Base-by-base conservation (phyloP, 2,888 invertebrate species). In the Nysson spinosus region DNA sequence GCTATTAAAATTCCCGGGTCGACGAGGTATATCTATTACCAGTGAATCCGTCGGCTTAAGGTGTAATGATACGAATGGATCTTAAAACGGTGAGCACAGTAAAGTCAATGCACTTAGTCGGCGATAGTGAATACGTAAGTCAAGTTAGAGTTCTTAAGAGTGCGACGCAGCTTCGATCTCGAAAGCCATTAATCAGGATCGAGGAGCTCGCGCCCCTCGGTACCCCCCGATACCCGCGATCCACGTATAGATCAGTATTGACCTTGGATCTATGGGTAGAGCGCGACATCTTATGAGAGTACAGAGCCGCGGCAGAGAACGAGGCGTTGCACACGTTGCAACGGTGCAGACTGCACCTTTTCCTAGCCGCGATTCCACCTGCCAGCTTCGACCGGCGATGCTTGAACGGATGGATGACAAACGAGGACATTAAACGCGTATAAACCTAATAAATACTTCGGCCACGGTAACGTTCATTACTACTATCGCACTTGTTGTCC, bases 141-240 rank as follows among this genome's bases (percentile, higher is more conserved):
- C 40, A 56, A 44, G 51, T 47, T 26, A 17, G 35, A 50, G 54
- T 26, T 22, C 42, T 40, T 28, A 20, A 32, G 39, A 17, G 46
- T 54, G 51, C 34, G 57, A 51, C 47, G 52, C 30, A 43, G 57
- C 30, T 60, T 68, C 60, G 69, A 72, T 75, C 72, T 55, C 52
- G 51, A 57, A 24, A 50, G 66, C 62, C 69, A 76, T 75, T 75
- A 76, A 75, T 75, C 75, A 76, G 64, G 64, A 72, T 75, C 72
- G 75, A 75, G 61, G 69, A 73, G 69, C 66, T 61, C 72, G 67
- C 64, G 64, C 72, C 63, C 58, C 69, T 43, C 60, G 44, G 50
- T n/a, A n/a, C n/a, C n/a, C n/a, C n/a, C n/a, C n/a, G 56, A 51
- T 57, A 47, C 58, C 68, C 65, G 42, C 47, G 72, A 60, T 69